A percentile compares a stretch with the other conserved stretches of the same genome.
Conservation (phyloP, 2,113 vertebrate species). For the Oncorhynchus nerka region DNA sequence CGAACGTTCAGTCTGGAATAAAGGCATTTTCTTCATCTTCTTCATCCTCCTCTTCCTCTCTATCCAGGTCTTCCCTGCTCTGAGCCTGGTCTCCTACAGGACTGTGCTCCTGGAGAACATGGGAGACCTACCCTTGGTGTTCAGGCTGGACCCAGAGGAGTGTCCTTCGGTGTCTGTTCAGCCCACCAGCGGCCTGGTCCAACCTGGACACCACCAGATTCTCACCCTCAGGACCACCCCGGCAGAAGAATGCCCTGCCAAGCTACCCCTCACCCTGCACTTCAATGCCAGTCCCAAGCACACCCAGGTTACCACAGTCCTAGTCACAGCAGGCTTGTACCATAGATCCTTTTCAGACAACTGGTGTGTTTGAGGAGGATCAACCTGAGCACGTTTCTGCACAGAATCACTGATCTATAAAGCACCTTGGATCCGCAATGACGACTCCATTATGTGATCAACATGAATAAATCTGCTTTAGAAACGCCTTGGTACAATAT, state of each 20-base stretch:
- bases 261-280: slow-evolving; percentile 74
- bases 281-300: slow-evolving; percentile 79
- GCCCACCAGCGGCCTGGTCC: slow-evolving; percentile 78
- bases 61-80: slow-evolving; percentile 82
- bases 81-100: slow-evolving; percentile 66
- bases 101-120: slow-evolving; percentile 82
- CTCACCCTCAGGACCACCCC: slow-evolving; percentile 78
- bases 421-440: not conserved
- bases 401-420: not conserved
- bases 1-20: no score
- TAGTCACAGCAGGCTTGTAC: not conserved
- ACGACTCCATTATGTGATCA: not conserved
- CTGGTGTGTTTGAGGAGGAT: not conserved
- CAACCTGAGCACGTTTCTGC: no score
- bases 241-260: slow-evolving; percentile 51
- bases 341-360: not conserved
- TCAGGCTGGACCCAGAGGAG: slow-evolving; percentile 65
- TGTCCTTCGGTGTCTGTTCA: slow-evolving; percentile 67
- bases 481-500: not conserved
- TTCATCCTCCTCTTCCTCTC: not conserved
- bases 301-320: slow-evolving; percentile 77
- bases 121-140: slow-evolving; percentile 76
- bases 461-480: not conserved
- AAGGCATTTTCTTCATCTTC: not conserved
- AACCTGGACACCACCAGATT: slow-evolving; percentile 82